phyloP scores from a whole-genome alignment of 2,888 invertebrate species.

The Trisateles emortualis region DNA sequence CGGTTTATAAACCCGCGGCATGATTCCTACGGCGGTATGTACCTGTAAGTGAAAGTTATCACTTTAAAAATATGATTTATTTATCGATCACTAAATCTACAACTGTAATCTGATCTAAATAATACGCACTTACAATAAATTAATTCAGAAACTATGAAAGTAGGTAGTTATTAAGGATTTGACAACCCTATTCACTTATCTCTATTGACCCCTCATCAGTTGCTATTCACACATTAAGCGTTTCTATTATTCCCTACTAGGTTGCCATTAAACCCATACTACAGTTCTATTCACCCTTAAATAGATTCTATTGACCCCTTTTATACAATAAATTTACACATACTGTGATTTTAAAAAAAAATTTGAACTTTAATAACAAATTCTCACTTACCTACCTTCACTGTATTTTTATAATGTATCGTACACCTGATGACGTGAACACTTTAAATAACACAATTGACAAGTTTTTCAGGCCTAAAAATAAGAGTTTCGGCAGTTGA shows the following conservation, averaged over 20 bases:
- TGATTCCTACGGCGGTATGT: conserved; percentile 15
- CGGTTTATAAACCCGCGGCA: conserved; percentile 19
- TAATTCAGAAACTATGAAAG: conserved; percentile 3
- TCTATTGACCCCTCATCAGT: conserved; percentile 21
- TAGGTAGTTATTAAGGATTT: conserved; percentile 14
- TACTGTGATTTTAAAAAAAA: conserved; percentile 16
- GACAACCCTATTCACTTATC: conserved; percentile 23
- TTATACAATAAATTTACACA: conserved; percentile 17
- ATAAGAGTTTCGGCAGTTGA: conserved; percentile 14
- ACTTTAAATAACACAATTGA: conserved; percentile 11
- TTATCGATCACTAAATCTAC: conserved; percentile 11
- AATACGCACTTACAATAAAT: too few relatives aligned
- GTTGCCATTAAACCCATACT: conserved; percentile 24
- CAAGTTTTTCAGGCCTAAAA: conserved; percentile 12
- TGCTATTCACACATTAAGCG: conserved; percentile 19
- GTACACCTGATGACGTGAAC: conserved; percentile 13
- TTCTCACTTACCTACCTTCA: conserved; percentile 19
- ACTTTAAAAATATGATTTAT: conserved; percentile 16
- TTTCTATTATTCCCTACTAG: conserved; percentile 17
- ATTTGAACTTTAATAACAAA: conserved; percentile 17
- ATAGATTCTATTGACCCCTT: conserved; percentile 23
- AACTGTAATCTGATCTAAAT: neutral
- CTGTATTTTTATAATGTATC: conserved; percentile 22
- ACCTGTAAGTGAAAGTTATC: conserved; percentile 20
- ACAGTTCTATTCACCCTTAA: conserved; percentile 20